Conservation (phyloP, 2,888 invertebrate genomes). For the Caenorhabditis sp. region DNA sequence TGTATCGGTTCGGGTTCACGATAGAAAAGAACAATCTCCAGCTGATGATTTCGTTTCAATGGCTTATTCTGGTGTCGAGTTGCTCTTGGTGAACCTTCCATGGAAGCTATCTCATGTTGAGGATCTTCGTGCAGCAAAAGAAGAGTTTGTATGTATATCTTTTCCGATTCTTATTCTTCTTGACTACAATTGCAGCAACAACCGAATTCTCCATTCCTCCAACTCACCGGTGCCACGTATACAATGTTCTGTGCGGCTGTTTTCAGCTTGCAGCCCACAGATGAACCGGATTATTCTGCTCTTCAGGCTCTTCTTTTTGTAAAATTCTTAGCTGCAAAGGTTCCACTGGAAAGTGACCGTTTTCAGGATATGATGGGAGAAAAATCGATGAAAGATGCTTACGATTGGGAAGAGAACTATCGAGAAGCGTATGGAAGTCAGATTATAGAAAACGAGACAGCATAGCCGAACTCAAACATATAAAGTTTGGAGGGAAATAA, state of each 20-base stretch:
- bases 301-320: slow-evolving; percentile 68
- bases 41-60: slow-evolving; percentile 73
- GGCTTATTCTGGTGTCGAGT: slow-evolving; percentile 71
- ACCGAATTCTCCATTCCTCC: slow-evolving; percentile 49
- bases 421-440: slow-evolving; percentile 43
- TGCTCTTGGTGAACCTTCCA: slow-evolving; percentile 70
- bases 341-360: background rate
- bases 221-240: slow-evolving; percentile 36
- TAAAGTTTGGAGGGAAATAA: background rate
- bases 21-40: slow-evolving; percentile 70
- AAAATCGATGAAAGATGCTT: slow-evolving; percentile 68
- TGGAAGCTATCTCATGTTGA: slow-evolving; percentile 64
- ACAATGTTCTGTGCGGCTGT: slow-evolving; percentile 68
- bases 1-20: slow-evolving; percentile 74
- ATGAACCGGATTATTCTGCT: slow-evolving; percentile 73
- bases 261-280: slow-evolving; percentile 62
- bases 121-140: slow-evolving; percentile 69
- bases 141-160: slow-evolving; percentile 62
- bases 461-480: background rate
- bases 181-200: slow-evolving; percentile 34
- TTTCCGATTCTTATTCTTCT: background rate
- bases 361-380: slow-evolving; percentile 69
- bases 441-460: background rate
- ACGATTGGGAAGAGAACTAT: slow-evolving; percentile 77
- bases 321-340: background rate